A percentile compares a stretch with the other conserved stretches of the same genome.
These are phyloP conservation scores for Ascidia mentula DNA, from an alignment of 23 tunicate species.

Conservation along the genomic window DNA sequence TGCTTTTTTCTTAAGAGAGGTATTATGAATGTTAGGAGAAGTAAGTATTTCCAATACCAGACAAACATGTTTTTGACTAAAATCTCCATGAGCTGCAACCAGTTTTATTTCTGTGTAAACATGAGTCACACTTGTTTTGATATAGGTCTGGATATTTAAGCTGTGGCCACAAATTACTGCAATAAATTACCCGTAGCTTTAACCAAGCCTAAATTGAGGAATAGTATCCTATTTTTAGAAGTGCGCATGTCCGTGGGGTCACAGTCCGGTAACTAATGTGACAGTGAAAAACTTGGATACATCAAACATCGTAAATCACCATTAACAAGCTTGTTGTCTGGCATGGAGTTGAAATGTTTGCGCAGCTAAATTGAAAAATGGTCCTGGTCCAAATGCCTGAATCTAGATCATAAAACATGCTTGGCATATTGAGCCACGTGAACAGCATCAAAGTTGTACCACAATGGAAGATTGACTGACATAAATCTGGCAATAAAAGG, in stretches of 20 bases:
- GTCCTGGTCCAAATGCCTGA: background rate
- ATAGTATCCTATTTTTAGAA: background rate
- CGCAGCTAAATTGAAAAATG: background rate
- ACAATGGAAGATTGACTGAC: background rate
- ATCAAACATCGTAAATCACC: slow-evolving; percentile 19
- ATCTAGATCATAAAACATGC: background rate
- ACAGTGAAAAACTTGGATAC: slow-evolving; percentile 8
- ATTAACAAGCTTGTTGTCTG: background rate
- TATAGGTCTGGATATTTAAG: no score
- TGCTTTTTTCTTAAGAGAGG: background rate
- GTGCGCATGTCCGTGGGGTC: slow-evolving; percentile 10
- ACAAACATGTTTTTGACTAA: background rate
- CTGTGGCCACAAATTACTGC: background rate
- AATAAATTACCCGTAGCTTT: background rate
- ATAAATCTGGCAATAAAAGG: background rate
- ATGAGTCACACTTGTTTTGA: no score
- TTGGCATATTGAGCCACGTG: background rate
- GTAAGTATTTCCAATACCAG: background rate
- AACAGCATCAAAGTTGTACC: background rate
- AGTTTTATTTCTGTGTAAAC: no score
- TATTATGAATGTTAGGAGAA: background rate
- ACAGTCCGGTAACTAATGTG: slow-evolving; percentile 7
- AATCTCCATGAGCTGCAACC: no score
- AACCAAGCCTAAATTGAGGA: background rate
- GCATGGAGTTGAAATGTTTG: background rate